Evolutionary conservation across 2,113 vertebrate genomes (phyloP), one percentile per base, ranked within the genome.

Genomic region (Brachirus orientalis): DNA sequence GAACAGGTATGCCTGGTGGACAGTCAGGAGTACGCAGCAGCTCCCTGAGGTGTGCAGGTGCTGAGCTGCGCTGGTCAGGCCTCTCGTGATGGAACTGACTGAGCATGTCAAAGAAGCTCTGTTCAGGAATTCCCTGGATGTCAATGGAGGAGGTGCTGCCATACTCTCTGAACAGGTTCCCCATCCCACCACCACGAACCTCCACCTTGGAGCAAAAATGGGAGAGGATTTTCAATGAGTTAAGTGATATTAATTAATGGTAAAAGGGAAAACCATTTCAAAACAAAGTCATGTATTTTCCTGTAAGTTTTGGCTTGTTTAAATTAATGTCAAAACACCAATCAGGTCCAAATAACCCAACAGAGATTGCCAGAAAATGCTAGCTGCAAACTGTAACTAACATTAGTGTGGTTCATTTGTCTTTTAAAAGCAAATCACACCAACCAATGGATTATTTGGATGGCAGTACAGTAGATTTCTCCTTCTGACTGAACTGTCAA

Each of bases 121-220:
- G 95, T 52, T 97, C 95, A 0, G 95, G 91, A 54, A 98, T 79
- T 0, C 94, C 95, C 70, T 97, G 95, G 13, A 94, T 92, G 0
- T 98, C 94, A 1, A 98, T 98, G 85, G 97, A 98, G 1, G 97
- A 98, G 0, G 96, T 98, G 92, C 97, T 98, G 50, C 97, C 97
- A 0, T 98, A 98, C 50, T 97, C 96, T 0, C 96, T 91, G 88
- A 94, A 96, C 0, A 96, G 78, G 81, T 59, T 84, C 8, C 69
- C 80, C 81, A 86, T 81, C 3, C 81, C 79, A 0, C 89, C 56
- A 0, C 89, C 87, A 12, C 0, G 82, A 6, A 89, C 82, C 1
- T 88, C 76, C 0, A 64, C 2, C 14, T 96, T 90, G 1, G 87
- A 89, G 14, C 16, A 72, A n/a, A 71, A 33, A 64, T 0, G 5